A percentile compares a stretch with the other conserved stretches of the same genome.
Evolutionary conservation across 2,888 invertebrate genomes (phyloP).

Genomic region (Xestobium rufovillosum): DNA sequence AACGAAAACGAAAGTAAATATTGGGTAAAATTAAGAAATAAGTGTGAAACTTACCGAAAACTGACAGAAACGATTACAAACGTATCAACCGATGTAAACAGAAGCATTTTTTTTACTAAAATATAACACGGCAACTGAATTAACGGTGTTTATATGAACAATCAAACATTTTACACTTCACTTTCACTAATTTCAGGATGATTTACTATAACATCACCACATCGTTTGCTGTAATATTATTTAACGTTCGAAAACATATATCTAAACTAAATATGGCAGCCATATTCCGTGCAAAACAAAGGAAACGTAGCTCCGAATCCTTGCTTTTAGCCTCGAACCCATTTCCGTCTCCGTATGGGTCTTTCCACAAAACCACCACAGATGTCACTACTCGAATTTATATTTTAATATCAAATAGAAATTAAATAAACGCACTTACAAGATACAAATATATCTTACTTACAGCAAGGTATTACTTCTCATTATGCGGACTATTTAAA

Average conservation of each 20-base stretch:
- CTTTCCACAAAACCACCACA: too few species aligned
- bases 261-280: slow-evolving; percentile 80
- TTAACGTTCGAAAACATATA: slow-evolving; percentile 64
- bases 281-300: slow-evolving; percentile 79
- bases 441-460: too few species aligned
- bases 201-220: slow-evolving; percentile 38
- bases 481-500: too few species aligned
- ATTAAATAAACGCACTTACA: too few species aligned
- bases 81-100: slow-evolving; percentile 70
- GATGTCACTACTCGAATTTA: too few species aligned
- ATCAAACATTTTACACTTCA: slow-evolving; percentile 42
- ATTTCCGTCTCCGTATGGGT: slow-evolving; percentile 41
- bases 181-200: slow-evolving; percentile 36
- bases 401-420: too few species aligned
- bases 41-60: slow-evolving; percentile 44
- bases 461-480: too few species aligned
- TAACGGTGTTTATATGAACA: slow-evolving; percentile 38
- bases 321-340: slow-evolving; percentile 41
- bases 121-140: slow-evolving; percentile 39
- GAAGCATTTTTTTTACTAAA: slow-evolving; percentile 51
- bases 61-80: slow-evolving; percentile 57
- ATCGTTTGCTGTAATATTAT: slow-evolving; percentile 38
- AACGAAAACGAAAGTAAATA: too few species aligned
- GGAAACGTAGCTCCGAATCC: slow-evolving; percentile 45
- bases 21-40: too few species aligned